A percentile compares a stretch with the other conserved stretches of the same genome.
phyloP scores from a whole-genome alignment of 1,140 invertebrate genomes.

The Vanessa atalanta region DNA sequence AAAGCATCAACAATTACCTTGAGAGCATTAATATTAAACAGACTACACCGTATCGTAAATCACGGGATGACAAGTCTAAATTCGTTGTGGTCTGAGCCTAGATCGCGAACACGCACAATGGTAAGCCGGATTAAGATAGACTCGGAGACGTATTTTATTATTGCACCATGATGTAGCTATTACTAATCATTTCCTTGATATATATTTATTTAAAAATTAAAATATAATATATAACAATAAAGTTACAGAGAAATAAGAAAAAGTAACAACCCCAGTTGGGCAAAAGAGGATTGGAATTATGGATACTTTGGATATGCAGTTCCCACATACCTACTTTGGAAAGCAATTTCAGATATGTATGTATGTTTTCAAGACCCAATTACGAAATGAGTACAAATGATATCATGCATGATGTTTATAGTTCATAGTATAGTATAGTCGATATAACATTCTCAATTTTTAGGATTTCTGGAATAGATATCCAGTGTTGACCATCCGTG shows the following conservation, averaged over 20 bases:
- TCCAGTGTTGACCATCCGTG: no score
- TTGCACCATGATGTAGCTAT: constrained; percentile 1
- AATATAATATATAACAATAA: neutral
- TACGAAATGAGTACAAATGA: no score
- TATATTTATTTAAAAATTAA: neutral
- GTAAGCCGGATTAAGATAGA: constrained; percentile 30
- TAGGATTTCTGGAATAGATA: no score
- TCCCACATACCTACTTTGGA: no score
- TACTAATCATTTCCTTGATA: constrained; percentile 13
- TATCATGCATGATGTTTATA: no score
- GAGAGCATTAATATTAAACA: constrained; percentile 30
- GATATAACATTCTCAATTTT: no score
- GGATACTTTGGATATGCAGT: no score
- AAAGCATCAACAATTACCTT: neutral
- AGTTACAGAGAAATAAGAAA: neutral
- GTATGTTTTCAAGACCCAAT: no score
- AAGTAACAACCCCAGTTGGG: no score
- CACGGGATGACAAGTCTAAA: constrained; percentile 25
- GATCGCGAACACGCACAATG: constrained; percentile 27
- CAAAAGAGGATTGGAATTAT: no score
- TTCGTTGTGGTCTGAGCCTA: neutral
- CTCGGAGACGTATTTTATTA: neutral
- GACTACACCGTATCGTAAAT: constrained; percentile 20
- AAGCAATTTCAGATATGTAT: no score
- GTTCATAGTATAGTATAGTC: no score